phyloP scores from a whole-genome alignment of 1,140 invertebrate genomes.

The Hormaphis cornu region DNA sequence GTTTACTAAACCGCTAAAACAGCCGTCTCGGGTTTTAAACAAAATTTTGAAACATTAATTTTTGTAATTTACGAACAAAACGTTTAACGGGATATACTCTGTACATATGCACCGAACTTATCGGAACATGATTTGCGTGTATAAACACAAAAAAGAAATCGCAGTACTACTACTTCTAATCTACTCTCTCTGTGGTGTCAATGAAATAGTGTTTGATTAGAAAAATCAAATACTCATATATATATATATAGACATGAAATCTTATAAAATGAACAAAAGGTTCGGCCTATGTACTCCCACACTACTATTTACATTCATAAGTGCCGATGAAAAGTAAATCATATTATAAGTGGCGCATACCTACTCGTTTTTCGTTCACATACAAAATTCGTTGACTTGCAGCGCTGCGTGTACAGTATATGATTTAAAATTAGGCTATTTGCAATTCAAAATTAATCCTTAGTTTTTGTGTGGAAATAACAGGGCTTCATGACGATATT shows the following conservation, averaged over 20 bases:
- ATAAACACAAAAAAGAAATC: background rate
- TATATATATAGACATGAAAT: background rate
- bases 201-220: background rate
- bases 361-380: background rate
- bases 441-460: too few species aligned
- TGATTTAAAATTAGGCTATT: too few species aligned
- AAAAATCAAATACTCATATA: slow-evolving; percentile 13
- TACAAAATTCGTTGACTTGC: too few species aligned
- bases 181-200: background rate
- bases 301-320: background rate
- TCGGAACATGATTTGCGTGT: background rate
- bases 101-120: background rate
- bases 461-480: too few species aligned
- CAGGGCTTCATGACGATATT: too few species aligned
- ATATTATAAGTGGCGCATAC: background rate
- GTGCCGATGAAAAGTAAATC: too few species aligned
- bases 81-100: background rate
- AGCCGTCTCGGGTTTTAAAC: too few species aligned
- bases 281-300: slow-evolving; percentile 18
- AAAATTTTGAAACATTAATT: too few species aligned
- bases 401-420: too few species aligned
- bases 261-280: too few species aligned
- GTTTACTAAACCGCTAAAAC: too few species aligned
- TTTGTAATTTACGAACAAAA: too few species aligned
- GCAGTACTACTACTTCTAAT: background rate